Evolutionary conservation across 2,888 invertebrate genomes (phyloP).

Genomic region (Protophormia terraenovae): DNA sequence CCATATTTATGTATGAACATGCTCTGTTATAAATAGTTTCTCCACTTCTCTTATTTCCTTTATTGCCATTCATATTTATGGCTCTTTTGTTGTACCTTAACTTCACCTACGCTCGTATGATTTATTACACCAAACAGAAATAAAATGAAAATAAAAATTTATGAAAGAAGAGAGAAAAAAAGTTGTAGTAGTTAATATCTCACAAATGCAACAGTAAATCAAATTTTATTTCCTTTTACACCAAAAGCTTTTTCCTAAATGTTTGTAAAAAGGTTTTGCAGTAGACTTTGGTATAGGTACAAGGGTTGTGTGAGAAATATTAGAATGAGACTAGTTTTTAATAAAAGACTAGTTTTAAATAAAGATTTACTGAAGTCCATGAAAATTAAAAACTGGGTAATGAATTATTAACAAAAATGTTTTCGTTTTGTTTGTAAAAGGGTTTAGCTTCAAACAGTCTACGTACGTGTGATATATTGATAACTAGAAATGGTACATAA

Average conservation of each 20-base stretch:
- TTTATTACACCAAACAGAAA: slow-evolving; percentile 41
- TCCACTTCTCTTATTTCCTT: slow-evolving; percentile 30
- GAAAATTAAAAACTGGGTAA: too few relatives aligned
- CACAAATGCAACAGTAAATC: slow-evolving; percentile 77
- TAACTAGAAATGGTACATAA: not conserved
- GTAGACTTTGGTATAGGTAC: not conserved
- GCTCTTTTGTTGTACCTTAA: slow-evolving; percentile 56
- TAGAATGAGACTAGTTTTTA: too few relatives aligned
- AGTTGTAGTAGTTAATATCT: slow-evolving; percentile 66
- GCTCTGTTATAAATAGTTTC: slow-evolving; percentile 38
- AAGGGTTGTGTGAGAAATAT: not conserved
- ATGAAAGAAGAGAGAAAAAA: not conserved
- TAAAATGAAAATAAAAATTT: slow-evolving; percentile 28
- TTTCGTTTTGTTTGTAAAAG: not conserved
- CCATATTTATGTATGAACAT: slow-evolving; percentile 38
- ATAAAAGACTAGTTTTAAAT: too few relatives aligned
- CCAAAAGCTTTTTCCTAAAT: slow-evolving; percentile 56
- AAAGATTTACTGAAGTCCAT: too few relatives aligned
- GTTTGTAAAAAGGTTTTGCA: not conserved
- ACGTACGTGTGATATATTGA: not conserved
- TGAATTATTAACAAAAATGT: too few relatives aligned
- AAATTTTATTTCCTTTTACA: slow-evolving; percentile 79
- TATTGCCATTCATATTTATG: slow-evolving; percentile 55
- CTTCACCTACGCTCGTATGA: slow-evolving; percentile 56
- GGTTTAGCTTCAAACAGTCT: not conserved